Conservation (phyloP, 2,888 invertebrate genomes). For the Diarsia brunnea region DNA sequence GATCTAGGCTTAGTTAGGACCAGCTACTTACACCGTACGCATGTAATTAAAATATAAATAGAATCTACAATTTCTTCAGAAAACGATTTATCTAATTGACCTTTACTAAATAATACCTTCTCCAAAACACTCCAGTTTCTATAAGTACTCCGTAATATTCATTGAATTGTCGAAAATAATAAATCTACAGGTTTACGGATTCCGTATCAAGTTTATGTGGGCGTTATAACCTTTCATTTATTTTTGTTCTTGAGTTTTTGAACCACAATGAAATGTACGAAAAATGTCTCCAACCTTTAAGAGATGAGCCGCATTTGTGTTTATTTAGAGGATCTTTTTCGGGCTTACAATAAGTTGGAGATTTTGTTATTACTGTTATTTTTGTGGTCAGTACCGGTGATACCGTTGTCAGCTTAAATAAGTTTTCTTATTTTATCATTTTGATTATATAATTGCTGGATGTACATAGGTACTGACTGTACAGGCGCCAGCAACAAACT, state of each 20-base stretch:
- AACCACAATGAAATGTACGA: constrained; percentile 46
- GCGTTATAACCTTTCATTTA: constrained; percentile 61
- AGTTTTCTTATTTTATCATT: too few species aligned
- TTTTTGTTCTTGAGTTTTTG: constrained; percentile 53
- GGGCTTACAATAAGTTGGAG: neutral
- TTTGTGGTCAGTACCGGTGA: neutral
- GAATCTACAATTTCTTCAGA: neutral
- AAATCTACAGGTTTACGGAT: constrained; percentile 69
- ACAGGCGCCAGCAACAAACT: too few species aligned
- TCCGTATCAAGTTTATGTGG: constrained; percentile 58
- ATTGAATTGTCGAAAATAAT: constrained; percentile 70
- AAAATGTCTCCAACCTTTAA: constrained; percentile 47
- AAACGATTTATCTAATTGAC: neutral
- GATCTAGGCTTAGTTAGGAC: neutral
- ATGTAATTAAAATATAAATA: neutral
- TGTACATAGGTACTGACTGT: too few species aligned
- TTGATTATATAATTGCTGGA: too few species aligned
- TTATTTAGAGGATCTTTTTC: constrained; percentile 21
- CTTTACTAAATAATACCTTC: constrained; percentile 22
- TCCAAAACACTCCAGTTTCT: constrained; percentile 29
- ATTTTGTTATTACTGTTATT: constrained; percentile 10
- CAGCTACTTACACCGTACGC: neutral
- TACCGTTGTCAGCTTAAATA: neutral
- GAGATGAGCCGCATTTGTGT: constrained; percentile 9
- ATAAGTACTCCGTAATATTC: constrained; percentile 24